A percentile compares a stretch with the other conserved stretches of the same genome.
phyloP scores from a whole-genome alignment of 2,113 vertebrate genomes.

The Aythya baeri region DNA sequence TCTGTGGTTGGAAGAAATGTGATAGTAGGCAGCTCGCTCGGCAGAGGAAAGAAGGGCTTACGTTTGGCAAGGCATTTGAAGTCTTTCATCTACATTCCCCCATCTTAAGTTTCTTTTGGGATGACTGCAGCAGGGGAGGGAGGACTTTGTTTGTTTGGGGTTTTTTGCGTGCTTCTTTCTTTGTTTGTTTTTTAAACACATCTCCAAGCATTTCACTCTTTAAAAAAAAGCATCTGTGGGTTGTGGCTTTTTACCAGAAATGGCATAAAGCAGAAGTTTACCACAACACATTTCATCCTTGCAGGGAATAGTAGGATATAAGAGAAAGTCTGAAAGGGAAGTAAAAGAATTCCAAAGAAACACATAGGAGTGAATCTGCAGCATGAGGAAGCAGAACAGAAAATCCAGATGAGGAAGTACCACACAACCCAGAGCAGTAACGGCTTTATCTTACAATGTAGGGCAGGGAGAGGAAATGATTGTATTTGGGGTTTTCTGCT shows the following conservation, averaged over 20 bases:
- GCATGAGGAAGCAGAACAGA: constrained; percentile 26
- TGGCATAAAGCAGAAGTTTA: background rate
- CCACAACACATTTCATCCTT: background rate
- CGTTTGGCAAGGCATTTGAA: background rate
- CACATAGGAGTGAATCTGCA: background rate
- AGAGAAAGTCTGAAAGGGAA: background rate
- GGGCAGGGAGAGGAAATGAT: background rate
- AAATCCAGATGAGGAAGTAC: constrained; percentile 30
- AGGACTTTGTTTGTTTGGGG: background rate
- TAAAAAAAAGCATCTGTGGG: background rate
- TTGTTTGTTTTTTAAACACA: too few species aligned
- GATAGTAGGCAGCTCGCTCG: constrained; percentile 33
- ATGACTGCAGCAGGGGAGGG: background rate
- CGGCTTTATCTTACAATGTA: background rate
- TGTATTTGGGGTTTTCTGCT: background rate
- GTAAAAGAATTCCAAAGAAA: constrained; percentile 10
- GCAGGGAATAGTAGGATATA: background rate
- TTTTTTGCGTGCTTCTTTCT: background rate
- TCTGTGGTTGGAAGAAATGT: constrained; percentile 61
- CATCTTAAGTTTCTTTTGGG: background rate
- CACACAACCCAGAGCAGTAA: background rate
- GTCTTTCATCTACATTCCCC: background rate
- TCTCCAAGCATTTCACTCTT: background rate
- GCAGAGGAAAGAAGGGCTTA: background rate
- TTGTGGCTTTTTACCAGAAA: background rate